Percentiles rank a stretch among this genome's conserved stretches.
Conservation (phyloP, 2,888 invertebrate species). For the Sarcophaga carnaria region DNA sequence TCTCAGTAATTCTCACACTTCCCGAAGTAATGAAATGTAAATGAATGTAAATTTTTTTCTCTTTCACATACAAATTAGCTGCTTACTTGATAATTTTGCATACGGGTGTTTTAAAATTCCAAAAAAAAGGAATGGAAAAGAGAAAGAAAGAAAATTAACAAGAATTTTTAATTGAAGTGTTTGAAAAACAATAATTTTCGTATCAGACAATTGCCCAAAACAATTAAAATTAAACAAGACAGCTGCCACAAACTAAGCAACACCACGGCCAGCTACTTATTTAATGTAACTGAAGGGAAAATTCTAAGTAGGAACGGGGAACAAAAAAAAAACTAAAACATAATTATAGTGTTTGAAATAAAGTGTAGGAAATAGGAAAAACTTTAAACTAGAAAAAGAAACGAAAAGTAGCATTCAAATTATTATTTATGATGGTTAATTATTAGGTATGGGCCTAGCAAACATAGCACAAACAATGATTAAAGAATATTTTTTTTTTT, state of each 20-base stretch:
- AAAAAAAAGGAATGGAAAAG: neutral
- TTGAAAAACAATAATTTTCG: constrained; percentile 43
- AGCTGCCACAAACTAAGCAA: constrained; percentile 39
- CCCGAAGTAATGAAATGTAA: neutral
- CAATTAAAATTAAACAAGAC: constrained; percentile 56
- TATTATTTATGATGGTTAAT: constrained; percentile 74
- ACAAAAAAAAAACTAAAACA: constrained; percentile 25
- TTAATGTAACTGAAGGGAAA: neutral
- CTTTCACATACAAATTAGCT: constrained; percentile 49
- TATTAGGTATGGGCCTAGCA: constrained; percentile 66
- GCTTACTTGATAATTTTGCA: constrained; percentile 47
- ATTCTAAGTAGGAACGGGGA: neutral
- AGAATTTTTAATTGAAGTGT: constrained; percentile 20
- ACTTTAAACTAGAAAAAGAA: constrained; percentile 56
- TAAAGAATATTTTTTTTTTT: constrained; percentile 46
- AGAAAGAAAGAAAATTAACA: too few species aligned
- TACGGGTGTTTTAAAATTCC: constrained; percentile 64
- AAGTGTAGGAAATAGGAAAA: constrained; percentile 13
- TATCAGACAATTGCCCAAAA: constrained; percentile 56
- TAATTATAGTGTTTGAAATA: constrained; percentile 2
- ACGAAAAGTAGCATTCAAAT: constrained; percentile 58
- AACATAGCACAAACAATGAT: constrained; percentile 61
- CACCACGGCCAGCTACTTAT: constrained; percentile 32
- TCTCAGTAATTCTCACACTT: constrained; percentile 30
- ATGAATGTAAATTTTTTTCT: constrained; percentile 36